Evolutionary conservation across 2,888 invertebrate species (phyloP).

Genomic region (Omphaloscelis lunosa): DNA sequence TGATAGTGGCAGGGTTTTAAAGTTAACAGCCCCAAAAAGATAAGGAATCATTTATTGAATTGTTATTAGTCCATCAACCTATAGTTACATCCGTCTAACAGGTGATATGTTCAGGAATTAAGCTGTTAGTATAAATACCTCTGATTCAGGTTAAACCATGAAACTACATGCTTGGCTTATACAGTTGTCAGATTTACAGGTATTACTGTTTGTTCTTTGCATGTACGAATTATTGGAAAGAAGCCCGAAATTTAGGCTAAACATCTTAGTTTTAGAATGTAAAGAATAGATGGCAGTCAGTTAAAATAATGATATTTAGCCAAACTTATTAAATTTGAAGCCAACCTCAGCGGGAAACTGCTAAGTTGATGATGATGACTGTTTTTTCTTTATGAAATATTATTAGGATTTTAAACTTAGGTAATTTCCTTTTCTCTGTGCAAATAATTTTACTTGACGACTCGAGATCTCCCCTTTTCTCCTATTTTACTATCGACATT

Average conservation of each 20-base stretch:
- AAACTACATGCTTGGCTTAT: not conserved
- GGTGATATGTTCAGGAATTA: not conserved
- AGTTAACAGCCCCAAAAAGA: constrained; percentile 44
- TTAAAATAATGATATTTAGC: not conserved
- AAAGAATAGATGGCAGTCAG: not conserved
- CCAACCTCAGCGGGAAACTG: not conserved
- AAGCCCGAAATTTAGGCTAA: not conserved
- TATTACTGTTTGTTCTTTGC: not conserved
- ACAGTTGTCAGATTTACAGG: not conserved
- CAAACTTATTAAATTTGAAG: not conserved
- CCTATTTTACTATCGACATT: not conserved
- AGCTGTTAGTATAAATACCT: not conserved
- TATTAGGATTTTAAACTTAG: not conserved
- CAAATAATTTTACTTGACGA: not conserved
- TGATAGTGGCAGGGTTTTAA: constrained; percentile 1
- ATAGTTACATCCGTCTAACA: not conserved
- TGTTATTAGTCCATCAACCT: not conserved
- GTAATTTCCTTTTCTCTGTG: not conserved
- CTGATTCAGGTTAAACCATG: not conserved
- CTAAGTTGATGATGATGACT: not conserved
- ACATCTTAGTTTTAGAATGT: not conserved
- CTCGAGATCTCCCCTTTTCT: not conserved
- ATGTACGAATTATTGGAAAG: not conserved
- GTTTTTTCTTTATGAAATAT: not conserved
- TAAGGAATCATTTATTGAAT: not conserved